Evolutionary conservation across 1,140 invertebrate genomes (phyloP).

Genomic region (Cardiocondyla obscurior): DNA sequence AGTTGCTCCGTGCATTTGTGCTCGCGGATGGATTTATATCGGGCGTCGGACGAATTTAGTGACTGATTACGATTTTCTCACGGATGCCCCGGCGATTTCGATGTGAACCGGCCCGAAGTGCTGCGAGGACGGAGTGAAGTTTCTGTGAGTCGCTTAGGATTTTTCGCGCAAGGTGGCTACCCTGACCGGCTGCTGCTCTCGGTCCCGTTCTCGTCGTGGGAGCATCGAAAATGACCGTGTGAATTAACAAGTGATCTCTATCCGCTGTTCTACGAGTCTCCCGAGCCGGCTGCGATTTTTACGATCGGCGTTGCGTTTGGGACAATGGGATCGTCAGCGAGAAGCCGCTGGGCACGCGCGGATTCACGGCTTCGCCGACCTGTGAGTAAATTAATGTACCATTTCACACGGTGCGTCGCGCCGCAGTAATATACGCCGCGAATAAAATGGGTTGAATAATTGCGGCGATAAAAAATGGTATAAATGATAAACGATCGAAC

Average conservation of each 20-base stretch:
- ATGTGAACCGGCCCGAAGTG: no score
- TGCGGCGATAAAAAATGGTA: background rate
- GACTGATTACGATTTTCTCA: no score
- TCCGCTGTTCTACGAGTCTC: no score
- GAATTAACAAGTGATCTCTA: background rate
- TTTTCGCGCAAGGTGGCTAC: no score
- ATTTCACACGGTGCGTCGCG: no score
- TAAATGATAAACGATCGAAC: background rate
- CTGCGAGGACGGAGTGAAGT: no score
- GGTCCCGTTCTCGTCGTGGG: no score
- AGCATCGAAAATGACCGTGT: background rate
- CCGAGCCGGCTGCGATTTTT: background rate
- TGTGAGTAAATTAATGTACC: slow-evolving; percentile 18
- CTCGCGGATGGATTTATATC: no score
- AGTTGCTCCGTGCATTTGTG: no score
- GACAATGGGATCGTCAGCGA: background rate
- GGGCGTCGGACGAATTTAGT: no score
- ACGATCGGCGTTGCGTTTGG: background rate
- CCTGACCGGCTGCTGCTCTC: no score
- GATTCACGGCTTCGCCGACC: background rate
- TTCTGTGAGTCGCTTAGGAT: background rate
- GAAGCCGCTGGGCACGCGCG: background rate
- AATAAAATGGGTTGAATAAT: background rate
- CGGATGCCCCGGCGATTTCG: no score
- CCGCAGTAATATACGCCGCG: background rate